Conservation (phyloP, 2,797 vertebrate genomes). For the Lithobates pipiens region DNA sequence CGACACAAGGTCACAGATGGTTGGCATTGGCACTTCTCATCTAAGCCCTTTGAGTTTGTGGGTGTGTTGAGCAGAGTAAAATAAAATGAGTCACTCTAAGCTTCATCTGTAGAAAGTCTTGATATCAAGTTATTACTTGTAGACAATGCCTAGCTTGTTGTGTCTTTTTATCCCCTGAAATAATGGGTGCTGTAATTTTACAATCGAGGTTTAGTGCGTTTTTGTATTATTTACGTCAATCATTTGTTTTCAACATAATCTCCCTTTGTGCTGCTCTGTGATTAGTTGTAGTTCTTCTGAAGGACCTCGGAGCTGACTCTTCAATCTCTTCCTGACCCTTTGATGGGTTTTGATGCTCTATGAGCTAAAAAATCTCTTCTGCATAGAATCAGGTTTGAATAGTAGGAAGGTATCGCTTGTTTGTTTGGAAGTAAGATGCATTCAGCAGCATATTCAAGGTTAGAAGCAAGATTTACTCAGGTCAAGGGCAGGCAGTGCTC, state of each 20-base stretch:
- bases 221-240: not conserved
- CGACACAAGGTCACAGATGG: not conserved
- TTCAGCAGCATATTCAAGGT: conserved; percentile 7
- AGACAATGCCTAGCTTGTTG: not conserved
- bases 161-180: not conserved
- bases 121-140: conserved; percentile 21
- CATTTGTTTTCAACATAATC: not conserved
- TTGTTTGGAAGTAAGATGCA: not conserved
- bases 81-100: not conserved
- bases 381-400: not conserved
- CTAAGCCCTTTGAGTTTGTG: conserved; percentile 17
- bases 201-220: not conserved
- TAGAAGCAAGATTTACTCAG: not conserved
- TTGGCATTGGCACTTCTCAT: conserved; percentile 4
- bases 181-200: not conserved
- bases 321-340: not conserved
- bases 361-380: not conserved
- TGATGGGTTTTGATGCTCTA: not conserved
- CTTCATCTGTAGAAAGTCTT: not conserved
- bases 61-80: conserved; percentile 2
- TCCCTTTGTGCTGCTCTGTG: not conserved
- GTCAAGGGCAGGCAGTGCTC: not conserved
- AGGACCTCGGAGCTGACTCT: not conserved
- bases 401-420: not conserved
- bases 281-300: not conserved